phyloP scores from a whole-genome alignment of 2,797 vertebrate species.

The Manis javanica region DNA sequence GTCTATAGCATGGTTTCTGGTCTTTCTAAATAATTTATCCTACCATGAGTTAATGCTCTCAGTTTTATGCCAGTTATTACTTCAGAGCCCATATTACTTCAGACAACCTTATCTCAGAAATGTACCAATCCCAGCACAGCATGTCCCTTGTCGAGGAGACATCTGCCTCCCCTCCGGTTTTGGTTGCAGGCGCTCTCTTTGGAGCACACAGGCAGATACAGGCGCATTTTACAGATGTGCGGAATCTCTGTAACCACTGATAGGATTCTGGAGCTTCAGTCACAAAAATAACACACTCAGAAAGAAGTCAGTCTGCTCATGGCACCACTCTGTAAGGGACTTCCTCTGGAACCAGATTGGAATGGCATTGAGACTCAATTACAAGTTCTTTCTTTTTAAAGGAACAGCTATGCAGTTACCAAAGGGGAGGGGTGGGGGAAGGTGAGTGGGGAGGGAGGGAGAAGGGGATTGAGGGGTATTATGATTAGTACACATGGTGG shows the following conservation, averaged over 20 bases:
- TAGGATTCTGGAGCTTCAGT: background rate
- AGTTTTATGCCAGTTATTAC: background rate
- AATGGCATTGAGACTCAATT: background rate
- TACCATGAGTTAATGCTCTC: background rate
- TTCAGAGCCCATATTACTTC: background rate
- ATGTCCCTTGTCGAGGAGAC: background rate
- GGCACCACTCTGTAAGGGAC: background rate
- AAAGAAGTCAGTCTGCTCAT: background rate
- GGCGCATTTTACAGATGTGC: constrained; percentile 14
- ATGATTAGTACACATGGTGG: no score
- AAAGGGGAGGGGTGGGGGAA: no score
- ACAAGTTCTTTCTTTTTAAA: background rate
- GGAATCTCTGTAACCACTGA: background rate
- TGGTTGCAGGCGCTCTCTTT: background rate
- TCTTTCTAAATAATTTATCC: constrained; percentile 63
- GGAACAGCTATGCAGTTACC: no score
- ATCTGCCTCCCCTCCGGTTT: background rate
- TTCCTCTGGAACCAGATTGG: background rate
- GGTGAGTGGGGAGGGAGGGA: no score
- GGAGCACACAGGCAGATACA: background rate
- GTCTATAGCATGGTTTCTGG: background rate
- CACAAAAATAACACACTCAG: constrained; percentile 3
- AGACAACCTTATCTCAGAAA: background rate
- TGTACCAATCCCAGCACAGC: background rate
- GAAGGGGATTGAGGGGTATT: no score